Evolutionary conservation across 2,888 invertebrate genomes (phyloP).

Genomic region (Noctuana brunneofusca): DNA sequence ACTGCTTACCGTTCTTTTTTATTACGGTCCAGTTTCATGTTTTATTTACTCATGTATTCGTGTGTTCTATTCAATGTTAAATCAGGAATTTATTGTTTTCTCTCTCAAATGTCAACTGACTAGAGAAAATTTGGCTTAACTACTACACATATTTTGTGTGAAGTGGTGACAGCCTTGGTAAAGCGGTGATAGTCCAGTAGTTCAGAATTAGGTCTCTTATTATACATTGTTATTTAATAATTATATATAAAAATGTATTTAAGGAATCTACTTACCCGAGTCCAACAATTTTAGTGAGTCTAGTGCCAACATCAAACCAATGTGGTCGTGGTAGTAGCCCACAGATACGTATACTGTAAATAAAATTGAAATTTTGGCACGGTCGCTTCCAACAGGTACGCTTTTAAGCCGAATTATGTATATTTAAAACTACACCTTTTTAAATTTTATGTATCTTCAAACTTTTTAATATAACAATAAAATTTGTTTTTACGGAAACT

Average conservation of each 20-base stretch:
- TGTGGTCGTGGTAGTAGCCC: slow-evolving; percentile 94
- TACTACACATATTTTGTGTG: too few species aligned
- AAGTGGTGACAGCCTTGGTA: too few species aligned
- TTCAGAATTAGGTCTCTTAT: too few species aligned
- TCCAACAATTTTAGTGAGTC: slow-evolving; percentile 91
- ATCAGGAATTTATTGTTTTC: slow-evolving; percentile 6
- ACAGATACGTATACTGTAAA: slow-evolving; percentile 94
- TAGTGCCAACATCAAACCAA: slow-evolving; percentile 94
- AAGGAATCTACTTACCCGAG: slow-evolving; percentile 88
- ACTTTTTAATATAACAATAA: too few species aligned
- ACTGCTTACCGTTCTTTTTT: slow-evolving; percentile 33
- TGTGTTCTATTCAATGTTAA: neutral
- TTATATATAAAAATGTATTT: too few species aligned
- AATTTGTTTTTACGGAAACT: too few species aligned
- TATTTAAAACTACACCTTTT: too few species aligned
- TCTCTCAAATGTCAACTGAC: neutral
- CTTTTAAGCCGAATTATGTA: neutral
- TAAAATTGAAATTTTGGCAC: slow-evolving; percentile 3
- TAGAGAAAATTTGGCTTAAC: too few species aligned
- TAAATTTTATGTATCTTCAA: too few species aligned
- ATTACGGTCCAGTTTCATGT: slow-evolving; percentile 32
- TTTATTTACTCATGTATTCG: slow-evolving; percentile 26
- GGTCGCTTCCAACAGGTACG: neutral
- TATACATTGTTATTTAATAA: too few species aligned
- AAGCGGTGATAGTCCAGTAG: too few species aligned